phyloP scores from a whole-genome alignment of 1,140 invertebrate genomes.

The Panulirus ornatus region DNA sequence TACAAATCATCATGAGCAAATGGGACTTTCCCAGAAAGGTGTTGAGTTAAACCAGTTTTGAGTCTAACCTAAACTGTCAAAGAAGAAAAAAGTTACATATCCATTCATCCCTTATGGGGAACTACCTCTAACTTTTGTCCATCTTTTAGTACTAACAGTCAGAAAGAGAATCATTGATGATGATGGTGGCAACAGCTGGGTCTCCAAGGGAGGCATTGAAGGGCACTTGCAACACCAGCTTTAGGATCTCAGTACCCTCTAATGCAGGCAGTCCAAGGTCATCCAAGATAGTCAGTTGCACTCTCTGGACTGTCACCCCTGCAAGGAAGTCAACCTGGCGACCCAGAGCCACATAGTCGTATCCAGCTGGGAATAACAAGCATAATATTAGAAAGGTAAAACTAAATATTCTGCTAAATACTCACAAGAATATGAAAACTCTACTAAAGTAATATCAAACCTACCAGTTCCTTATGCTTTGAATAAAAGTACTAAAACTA shows the following conservation, averaged over 20 bases:
- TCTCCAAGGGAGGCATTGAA: conserved; percentile 77
- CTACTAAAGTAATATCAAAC: too few species aligned
- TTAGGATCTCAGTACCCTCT: conserved; percentile 78
- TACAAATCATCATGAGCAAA: too few species aligned
- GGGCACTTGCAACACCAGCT: conserved; percentile 77
- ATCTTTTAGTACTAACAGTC: conserved; percentile 79
- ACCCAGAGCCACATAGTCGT: conserved; percentile 79
- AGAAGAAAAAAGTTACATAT: too few species aligned
- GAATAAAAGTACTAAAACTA: too few species aligned
- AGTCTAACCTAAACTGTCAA: too few species aligned
- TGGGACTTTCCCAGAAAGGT: too few species aligned
- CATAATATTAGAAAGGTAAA: background rate
- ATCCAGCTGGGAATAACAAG: conserved; percentile 77
- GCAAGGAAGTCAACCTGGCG: conserved; percentile 78
- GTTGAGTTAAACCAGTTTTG: too few species aligned
- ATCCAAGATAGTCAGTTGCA: conserved; percentile 78
- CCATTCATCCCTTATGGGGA: too few species aligned
- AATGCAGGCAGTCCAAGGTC: conserved; percentile 78
- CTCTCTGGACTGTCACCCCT: conserved; percentile 77
- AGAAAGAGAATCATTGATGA: conserved; percentile 78
- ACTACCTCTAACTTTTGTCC: too few species aligned
- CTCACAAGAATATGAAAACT: too few species aligned
- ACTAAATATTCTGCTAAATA: too few species aligned
- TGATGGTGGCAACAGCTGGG: conserved; percentile 77
- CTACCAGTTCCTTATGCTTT: too few species aligned